Evolutionary conservation across 1,140 invertebrate genomes (phyloP).

Genomic region (Eubasilissa regina): DNA sequence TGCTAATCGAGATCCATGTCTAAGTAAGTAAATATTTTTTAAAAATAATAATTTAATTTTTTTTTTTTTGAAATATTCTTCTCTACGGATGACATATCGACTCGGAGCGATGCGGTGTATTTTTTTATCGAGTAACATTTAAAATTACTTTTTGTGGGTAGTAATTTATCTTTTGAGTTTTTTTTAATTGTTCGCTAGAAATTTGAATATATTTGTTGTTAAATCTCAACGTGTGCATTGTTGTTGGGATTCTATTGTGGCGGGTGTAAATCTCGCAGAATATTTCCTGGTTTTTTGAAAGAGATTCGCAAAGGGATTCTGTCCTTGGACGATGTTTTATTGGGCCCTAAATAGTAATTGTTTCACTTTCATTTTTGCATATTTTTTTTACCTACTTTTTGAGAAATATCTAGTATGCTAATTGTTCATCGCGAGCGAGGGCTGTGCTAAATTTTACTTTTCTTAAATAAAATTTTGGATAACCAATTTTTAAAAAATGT

Average conservation of each 20-base stretch:
- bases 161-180: neutral
- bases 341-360: neutral
- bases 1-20: conserved; percentile 21
- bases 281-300: conserved; percentile 28
- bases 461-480: neutral
- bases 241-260: neutral
- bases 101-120: too few relatives aligned
- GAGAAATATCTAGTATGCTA: neutral
- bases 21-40: conserved; percentile 24
- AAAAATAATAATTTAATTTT: neutral
- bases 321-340: neutral
- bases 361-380: conserved; percentile 38
- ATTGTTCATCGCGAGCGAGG: neutral
- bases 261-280: conserved; percentile 14
- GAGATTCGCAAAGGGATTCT: conserved; percentile 38
- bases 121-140: neutral
- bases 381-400: conserved; percentile 14
- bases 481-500: too few relatives aligned
- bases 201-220: neutral
- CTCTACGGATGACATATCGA: too few relatives aligned
- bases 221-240: neutral
- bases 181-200: neutral
- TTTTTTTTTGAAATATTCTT: too few relatives aligned
- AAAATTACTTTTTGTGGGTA: neutral
- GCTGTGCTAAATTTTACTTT: neutral